Percentiles rank a stretch among this genome's conserved stretches.
phyloP scores from a whole-genome alignment of 2,797 vertebrate species.

The Falco berigora region DNA sequence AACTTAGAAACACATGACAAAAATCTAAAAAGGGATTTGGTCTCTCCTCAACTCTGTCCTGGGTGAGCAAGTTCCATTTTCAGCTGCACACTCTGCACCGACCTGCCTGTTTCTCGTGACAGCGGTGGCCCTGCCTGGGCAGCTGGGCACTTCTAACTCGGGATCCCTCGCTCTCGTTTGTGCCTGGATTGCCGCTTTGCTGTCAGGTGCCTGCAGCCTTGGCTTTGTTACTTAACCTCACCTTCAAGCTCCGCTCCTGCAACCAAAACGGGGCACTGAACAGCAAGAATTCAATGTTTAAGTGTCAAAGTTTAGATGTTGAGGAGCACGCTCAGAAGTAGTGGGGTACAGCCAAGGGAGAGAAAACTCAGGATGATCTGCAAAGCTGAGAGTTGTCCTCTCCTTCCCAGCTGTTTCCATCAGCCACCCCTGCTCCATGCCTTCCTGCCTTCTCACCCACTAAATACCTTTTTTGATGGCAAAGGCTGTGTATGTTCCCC shows the following conservation, averaged over 20 bases:
- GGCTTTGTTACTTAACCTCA: not conserved
- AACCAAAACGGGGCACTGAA: not conserved
- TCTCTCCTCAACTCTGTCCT: not conserved
- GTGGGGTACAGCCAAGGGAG: not conserved
- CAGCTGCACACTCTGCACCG: fast-evolving
- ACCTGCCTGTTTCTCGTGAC: fast-evolving
- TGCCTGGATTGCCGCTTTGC: not conserved
- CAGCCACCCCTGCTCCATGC: not conserved
- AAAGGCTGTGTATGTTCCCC: not conserved
- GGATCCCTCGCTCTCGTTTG: not conserved
- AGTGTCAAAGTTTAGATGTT: not conserved
- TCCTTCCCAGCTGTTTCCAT: not conserved
- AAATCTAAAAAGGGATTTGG: not conserved
- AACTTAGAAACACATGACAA: not conserved
- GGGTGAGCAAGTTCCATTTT: not conserved
- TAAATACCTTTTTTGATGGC: not conserved
- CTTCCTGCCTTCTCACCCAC: not conserved
- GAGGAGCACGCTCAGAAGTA: not conserved
- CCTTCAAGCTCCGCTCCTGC: not conserved
- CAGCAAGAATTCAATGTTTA: not conserved
- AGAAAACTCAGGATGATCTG: not conserved
- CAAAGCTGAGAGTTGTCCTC: not conserved
- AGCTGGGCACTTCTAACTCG: not conserved
- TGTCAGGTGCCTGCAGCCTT: not conserved
- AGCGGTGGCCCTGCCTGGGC: fast-evolving